Evolutionary conservation across 2,113 vertebrate species (phyloP), one percentile per base, ranked within the genome.

Genomic region (Ageneiosus marmoratus): DNA sequence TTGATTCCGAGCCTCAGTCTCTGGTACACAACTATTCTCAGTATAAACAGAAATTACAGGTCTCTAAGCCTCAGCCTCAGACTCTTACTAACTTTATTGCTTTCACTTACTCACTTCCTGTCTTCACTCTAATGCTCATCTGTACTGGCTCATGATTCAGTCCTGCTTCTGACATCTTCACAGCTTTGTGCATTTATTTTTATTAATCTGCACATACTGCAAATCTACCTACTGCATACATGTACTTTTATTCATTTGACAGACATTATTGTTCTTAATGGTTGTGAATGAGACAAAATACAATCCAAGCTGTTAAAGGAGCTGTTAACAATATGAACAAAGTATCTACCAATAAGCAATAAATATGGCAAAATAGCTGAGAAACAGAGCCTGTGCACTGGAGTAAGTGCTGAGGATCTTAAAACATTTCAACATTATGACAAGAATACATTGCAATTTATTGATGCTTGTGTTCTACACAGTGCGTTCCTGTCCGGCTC

Each of bases 401-500:
- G 63, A 41, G 7, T 67, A 22, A 41, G 5, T 65, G 32, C 34
- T 69, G 37, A 72, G 69, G 41, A 15, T 24, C 67, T 13, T n/a
- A 24, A 72, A 2, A 72, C 13, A 16, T 6, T 72, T 44, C n/a
- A n/a, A 48, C 1, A 0, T 16, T 3, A 20, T 50, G 0, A 51
- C 15, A 32, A 3, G 50, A 34, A 53, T 34, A 32, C 73, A 44
- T 72, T 11, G 27, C 24, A 73, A 48, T 11, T 48, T 27, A 27
- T 16, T 55, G 73, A 55, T 80, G 56, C 77, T 53, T 81, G 60
- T 84, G 58, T 46, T 32, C 8, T 55, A n/a, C 44, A 4, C 88
- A 99, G 98, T 96, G 76, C 95, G 95, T 80, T 96, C 94, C 29
- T 99, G 98, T 87, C 95, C 94, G 2, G 94, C 80, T 18, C 94